Evolutionary conservation across 1,140 invertebrate species (phyloP).

Genomic region (Lamellibrachia luymesi): DNA sequence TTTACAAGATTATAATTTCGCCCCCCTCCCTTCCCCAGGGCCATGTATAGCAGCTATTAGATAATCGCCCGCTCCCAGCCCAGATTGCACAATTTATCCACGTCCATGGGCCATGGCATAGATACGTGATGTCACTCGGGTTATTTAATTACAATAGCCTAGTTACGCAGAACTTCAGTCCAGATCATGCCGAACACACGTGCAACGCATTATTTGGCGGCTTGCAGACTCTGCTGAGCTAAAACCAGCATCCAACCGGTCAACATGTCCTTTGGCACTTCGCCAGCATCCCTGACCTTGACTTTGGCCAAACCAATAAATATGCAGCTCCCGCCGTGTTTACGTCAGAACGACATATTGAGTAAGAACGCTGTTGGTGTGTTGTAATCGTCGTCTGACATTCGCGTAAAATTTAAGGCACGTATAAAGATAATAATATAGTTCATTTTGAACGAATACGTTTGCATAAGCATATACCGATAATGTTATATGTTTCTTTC

Average conservation of each 20-base stretch:
- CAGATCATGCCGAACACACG: neutral
- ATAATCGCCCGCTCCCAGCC: too few species aligned
- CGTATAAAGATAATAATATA: neutral
- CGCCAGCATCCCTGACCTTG: neutral
- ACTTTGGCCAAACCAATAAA: neutral
- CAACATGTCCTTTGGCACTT: neutral
- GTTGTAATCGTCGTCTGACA: neutral
- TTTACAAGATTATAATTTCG: too few species aligned
- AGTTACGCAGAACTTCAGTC: neutral
- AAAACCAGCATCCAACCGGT: neutral
- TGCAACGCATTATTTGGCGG: neutral
- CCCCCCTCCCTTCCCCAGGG: too few species aligned
- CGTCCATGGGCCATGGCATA: too few species aligned
- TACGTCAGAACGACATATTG: neutral
- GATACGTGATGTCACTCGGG: too few species aligned
- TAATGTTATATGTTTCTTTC: neutral
- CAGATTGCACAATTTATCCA: too few species aligned
- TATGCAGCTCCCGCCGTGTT: neutral
- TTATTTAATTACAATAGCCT: neutral
- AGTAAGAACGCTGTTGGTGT: neutral
- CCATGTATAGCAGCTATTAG: too few species aligned
- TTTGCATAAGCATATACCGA: neutral
- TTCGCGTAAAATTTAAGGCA: neutral
- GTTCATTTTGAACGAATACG: neutral
- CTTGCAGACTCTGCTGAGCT: neutral